Evolutionary conservation across 2,113 vertebrate species (phyloP), one percentile per base, ranked within the genome.

Genomic region (Narcine bancroftii): DNA sequence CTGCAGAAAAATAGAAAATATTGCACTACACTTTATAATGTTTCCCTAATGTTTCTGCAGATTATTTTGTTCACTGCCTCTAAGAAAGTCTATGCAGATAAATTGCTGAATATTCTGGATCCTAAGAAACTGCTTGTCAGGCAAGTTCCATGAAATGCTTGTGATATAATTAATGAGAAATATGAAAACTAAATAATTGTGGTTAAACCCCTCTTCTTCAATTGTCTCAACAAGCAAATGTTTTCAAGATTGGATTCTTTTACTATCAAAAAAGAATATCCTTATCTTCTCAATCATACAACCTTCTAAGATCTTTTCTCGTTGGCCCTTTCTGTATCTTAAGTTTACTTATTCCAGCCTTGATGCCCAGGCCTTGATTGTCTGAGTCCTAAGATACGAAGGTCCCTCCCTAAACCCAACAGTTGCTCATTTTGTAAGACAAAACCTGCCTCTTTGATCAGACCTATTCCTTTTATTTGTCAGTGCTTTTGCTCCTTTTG

Each of bases 51-150:
- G 92, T 93, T 94, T 94, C 95, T 95, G 7, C 92, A 99, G 99
- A 99, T 99, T 94, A 99, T 99, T 94, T 98, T 99, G 95, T 99
- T 99, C 94, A 99, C 99, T 94, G 99, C 99, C 94, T 99, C 99
- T 95, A 99, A 99, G 97, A 99, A 99, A 96, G 98, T 99, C 93
- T 99, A 99, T 95, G 99, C 99, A 95, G 98, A 99, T 96, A 99
- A 99, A 96, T 95, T 99, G 94, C 95, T 99, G 94, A 99, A 99
- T 95, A 99, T 99, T 94, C 95, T 99, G 96, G 99, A 99, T 95
- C 98, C 99, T 94, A 99, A 99, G 95, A 99, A 99, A 96, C 98
- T 99, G 93, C 96, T 99, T 94, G 99, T 99, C 95, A 98, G 98
- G 99, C 99, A 96, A 94, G 94, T 85, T 45, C 79, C 11, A 42